Evolutionary conservation across 2,797 vertebrate species (phyloP).

Genomic region (Fundulus diaphanus): DNA sequence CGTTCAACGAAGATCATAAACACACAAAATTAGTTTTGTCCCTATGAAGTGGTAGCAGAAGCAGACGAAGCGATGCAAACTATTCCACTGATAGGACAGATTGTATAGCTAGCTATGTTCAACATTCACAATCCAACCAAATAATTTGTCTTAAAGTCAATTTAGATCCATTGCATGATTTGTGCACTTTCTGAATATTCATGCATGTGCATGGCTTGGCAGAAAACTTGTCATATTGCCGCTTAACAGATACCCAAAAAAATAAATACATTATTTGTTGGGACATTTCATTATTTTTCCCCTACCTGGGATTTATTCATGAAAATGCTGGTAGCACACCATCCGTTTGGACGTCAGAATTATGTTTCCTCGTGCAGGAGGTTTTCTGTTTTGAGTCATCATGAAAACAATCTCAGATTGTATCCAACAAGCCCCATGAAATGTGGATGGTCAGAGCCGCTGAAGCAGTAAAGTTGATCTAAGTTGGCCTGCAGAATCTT

Average conservation of each 20-base stretch:
- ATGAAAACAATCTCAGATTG: neutral
- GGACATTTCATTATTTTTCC: too few relatives aligned
- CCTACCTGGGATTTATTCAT: too few relatives aligned
- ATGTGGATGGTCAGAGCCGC: neutral
- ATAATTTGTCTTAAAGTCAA: neutral
- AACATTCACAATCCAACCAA: neutral
- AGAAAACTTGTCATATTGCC: too few relatives aligned
- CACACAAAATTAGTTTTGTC: too few relatives aligned
- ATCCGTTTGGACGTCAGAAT: too few relatives aligned
- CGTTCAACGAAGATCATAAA: neutral
- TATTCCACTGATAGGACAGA: neutral
- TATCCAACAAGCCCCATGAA: neutral
- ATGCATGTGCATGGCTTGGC: too few relatives aligned
- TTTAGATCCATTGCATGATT: neutral
- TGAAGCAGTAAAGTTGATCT: too few relatives aligned
- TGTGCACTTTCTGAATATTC: too few relatives aligned
- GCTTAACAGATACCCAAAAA: too few relatives aligned
- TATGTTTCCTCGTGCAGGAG: neutral
- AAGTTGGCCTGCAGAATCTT: too few relatives aligned
- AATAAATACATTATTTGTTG: too few relatives aligned
- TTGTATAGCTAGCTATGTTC: neutral
- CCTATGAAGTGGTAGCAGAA: neutral
- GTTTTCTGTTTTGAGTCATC: neutral
- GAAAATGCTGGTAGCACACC: too few relatives aligned
- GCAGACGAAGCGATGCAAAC: neutral